Conservation (phyloP, 2,113 vertebrate species). For the Seriola dumerili region DNA sequence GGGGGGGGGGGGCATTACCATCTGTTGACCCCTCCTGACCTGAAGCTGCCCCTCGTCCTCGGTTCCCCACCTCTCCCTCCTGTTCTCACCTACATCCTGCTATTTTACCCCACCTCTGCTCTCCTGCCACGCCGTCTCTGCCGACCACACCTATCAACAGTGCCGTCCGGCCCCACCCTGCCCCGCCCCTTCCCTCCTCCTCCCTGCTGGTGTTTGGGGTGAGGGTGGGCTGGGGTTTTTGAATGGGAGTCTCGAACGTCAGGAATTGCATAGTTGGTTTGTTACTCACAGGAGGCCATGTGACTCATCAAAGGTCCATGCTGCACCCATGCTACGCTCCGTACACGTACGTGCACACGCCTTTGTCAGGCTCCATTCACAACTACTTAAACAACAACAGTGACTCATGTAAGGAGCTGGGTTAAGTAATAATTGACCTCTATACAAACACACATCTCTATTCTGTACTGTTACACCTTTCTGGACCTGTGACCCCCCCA, state of each 20-base stretch:
- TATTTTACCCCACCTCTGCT: conserved; percentile 34
- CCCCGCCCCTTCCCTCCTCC: conserved; percentile 27
- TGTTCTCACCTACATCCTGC: conserved; percentile 67
- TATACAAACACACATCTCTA: conserved; percentile 17
- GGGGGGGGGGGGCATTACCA: not conserved
- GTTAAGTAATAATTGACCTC: conserved; percentile 56
- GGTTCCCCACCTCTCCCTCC: not conserved
- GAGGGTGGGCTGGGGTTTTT: conserved; percentile 49
- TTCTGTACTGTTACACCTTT: not conserved
- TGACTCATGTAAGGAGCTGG: conserved; percentile 70
- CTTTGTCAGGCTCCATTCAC: conserved; percentile 70
- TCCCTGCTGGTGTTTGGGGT: conserved; percentile 28
- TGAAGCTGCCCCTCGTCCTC: conserved; percentile 15
- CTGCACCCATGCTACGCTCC: conserved; percentile 73
- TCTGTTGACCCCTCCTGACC: conserved; percentile 37
- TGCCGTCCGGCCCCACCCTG: not conserved
- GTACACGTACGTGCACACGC: conserved; percentile 44
- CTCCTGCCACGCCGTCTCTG: conserved; percentile 24
- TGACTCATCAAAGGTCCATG: conserved; percentile 81
- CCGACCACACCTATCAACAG: conserved; percentile 68
- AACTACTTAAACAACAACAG: conserved; percentile 66
- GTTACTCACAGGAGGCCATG: conserved; percentile 81
- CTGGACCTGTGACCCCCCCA: not conserved
- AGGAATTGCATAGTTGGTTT: conserved; percentile 78
- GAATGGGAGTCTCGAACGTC: conserved; percentile 67